phyloP scores from a whole-genome alignment of 2,113 vertebrate species.

The Thunnus maccoyii region DNA sequence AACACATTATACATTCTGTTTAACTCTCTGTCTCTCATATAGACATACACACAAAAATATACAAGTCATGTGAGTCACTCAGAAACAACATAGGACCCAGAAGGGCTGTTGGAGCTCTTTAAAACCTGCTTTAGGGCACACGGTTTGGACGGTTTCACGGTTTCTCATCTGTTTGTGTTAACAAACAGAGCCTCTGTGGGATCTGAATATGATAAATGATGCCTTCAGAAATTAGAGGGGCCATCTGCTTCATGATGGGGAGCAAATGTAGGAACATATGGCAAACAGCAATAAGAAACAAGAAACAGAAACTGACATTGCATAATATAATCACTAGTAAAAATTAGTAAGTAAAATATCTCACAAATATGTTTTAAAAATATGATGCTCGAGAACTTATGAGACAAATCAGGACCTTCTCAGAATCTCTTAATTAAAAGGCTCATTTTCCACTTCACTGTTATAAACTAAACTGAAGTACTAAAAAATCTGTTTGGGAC shows the following conservation, averaged over 20 bases:
- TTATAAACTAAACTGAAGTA: not conserved
- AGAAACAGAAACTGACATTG: conserved; percentile 33
- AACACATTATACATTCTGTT: not conserved
- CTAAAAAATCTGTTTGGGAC: not conserved
- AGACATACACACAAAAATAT: conserved; percentile 15
- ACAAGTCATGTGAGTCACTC: conserved; percentile 19
- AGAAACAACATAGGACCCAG: conserved; percentile 11
- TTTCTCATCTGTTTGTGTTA: conserved; percentile 60
- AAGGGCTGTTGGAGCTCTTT: conserved; percentile 39
- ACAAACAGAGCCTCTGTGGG: conserved; percentile 54
- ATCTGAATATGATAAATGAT: conserved; percentile 70
- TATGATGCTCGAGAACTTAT: not conserved
- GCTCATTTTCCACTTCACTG: not conserved
- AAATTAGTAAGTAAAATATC: conserved; percentile 13
- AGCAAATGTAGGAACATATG: conserved; percentile 54
- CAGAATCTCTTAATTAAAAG: conserved; percentile 6
- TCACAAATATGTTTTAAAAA: conserved; percentile 15
- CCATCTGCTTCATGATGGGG: conserved; percentile 72
- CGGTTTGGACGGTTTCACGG: not conserved
- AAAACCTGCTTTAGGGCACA: conserved; percentile 25
- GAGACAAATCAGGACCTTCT: conserved; percentile 14
- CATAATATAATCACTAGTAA: conserved; percentile 1
- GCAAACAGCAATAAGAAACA: conserved; percentile 28
- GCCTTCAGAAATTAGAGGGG: conserved; percentile 60
- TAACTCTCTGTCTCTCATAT: not conserved